These are phyloP conservation scores for Gallinago nigripennis DNA, from an alignment of 2,797 vertebrate species.

Conservation along the genomic window DNA sequence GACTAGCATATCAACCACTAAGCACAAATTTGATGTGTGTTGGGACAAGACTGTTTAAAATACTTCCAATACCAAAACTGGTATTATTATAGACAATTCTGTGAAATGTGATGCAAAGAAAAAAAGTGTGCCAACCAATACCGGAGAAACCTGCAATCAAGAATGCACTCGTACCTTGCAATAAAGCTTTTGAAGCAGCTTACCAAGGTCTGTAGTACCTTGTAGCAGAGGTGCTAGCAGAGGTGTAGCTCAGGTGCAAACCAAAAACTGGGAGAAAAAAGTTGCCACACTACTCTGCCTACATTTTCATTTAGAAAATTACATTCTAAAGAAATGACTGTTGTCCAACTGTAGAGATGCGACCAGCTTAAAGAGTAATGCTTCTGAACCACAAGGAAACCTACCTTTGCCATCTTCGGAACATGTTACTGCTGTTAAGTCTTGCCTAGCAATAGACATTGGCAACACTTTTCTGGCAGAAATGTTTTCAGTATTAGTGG, in stretches of 20 bases:
- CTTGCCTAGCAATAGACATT: slow-evolving; percentile 91
- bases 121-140: neutral
- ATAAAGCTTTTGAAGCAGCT: neutral
- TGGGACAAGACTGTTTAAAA: neutral
- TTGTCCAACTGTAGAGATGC: neutral
- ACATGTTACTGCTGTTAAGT: slow-evolving; percentile 52
- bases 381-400: slow-evolving; percentile 40
- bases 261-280: neutral
- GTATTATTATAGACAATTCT: neutral
- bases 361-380: neutral
- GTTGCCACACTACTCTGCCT: neutral
- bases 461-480: slow-evolving; percentile 86
- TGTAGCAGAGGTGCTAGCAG: neutral
- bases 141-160: neutral
- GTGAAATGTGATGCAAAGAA: neutral
- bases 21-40: neutral
- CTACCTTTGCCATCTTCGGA: slow-evolving; percentile 85
- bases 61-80: neutral
- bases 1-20: neutral
- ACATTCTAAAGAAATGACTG: neutral
- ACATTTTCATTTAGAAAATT: neutral
- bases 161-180: neutral
- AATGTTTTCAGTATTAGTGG: slow-evolving; percentile 74
- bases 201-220: neutral
- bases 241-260: neutral